A percentile compares a stretch with the other conserved stretches of the same genome.
Evolutionary conservation across 2,797 vertebrate species (phyloP).

Genomic region (Takifugu ocellatus): DNA sequence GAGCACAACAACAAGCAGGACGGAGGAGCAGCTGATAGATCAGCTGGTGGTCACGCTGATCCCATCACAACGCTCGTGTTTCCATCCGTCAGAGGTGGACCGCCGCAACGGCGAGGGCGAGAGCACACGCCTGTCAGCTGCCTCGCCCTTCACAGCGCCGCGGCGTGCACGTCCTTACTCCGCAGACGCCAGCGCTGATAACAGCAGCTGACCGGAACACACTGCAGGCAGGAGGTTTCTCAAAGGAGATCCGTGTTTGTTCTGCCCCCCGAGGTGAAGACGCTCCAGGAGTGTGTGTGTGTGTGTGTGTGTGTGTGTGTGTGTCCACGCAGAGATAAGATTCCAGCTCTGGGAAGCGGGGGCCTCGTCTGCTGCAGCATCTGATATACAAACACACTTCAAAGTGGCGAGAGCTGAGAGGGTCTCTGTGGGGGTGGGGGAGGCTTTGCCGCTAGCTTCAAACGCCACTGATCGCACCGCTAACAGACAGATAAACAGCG

Average conservation of each 20-base stretch:
- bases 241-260: conserved; percentile 2
- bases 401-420: conserved; percentile 22
- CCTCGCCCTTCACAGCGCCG: conserved; percentile 4
- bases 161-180: conserved; percentile 10
- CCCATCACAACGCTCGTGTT: no score
- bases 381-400: conserved; percentile 10
- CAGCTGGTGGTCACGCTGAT: no score
- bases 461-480: neutral
- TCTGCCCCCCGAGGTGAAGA: neutral
- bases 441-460: conserved; percentile 2
- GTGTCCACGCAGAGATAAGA: conserved; percentile 1
- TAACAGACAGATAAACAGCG: neutral
- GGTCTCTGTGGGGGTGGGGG: neutral
- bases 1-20: no score
- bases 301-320: conserved; percentile 1
- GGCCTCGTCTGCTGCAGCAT: neutral
- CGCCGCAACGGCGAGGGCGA: no score
- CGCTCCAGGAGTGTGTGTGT: neutral
- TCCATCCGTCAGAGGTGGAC: no score
- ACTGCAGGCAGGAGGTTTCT: neutral
- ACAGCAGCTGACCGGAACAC: conserved; percentile 6
- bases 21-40: no score
- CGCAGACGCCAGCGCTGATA: no score
- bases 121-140: no score
- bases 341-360: neutral